Evolutionary conservation across 2,888 invertebrate genomes (phyloP), one percentile per base, ranked within the genome.

Genomic region (Gibbula magus): DNA sequence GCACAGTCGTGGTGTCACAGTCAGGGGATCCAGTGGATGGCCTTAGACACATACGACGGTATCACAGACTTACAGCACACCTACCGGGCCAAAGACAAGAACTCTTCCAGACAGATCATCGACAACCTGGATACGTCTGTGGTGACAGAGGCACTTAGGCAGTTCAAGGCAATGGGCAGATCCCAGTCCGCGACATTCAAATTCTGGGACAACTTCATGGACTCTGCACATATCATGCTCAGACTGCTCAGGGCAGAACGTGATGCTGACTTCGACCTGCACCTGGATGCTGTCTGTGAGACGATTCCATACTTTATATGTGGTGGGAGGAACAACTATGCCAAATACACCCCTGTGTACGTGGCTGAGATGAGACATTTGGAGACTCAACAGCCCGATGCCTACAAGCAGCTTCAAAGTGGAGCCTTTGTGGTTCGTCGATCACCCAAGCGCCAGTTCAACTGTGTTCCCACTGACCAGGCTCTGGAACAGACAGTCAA

Each of bases 401-500:
- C 25, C n/a, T 75, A 45, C 20, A 45, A 75, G 39, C 75, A 75
- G n/a, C n/a, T 75, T 18, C 25, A 20, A 39, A 32, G 25, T 39
- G 75, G 75, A 20, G 75, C 35, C 18, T 76, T 76, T 54, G 53
- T 54, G 56, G 76, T 76, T 16, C 53, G 56, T 16, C n/a, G 76
- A 32, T 54, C 54, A n/a, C n/a, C 22, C 16, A 18, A 67, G 20
- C 20, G 35, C 18, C 20, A 53, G 25, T 76, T 76, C 29, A 76
- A 76, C 32, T 66, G 35, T 45, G 77, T 70, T 16, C 67, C 77
- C 18, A 77, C 67, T 67, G 77, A 77, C 77, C 77, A 77, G 45
- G 77, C 77, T n/a, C 67, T 77, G 7, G 77, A 77, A 32, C 77
- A 77, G 29, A 77, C 67, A n/a, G 29, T 77, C 16, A 77, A 77